These are phyloP conservation scores for Atrichornis clamosus DNA, from an alignment of 2,113 vertebrate genomes.

Conservation along the genomic window DNA sequence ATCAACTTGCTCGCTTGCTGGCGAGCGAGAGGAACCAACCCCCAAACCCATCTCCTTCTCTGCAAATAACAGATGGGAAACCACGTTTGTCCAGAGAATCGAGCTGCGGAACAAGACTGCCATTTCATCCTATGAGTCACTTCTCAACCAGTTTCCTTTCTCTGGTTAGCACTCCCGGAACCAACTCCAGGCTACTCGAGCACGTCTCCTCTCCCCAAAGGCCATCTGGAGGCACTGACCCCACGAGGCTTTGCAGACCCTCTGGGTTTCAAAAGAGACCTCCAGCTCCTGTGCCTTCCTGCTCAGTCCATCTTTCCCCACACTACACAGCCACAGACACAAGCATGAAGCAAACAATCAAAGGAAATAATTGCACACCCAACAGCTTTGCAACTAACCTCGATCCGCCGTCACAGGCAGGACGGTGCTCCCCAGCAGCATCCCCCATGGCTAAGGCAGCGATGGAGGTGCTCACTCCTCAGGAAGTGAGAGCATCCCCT, in stretches of 20 bases:
- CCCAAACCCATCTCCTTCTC: constrained; percentile 16
- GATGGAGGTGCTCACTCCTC: not conserved
- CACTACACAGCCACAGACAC: rapidly evolving
- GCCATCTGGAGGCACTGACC: not conserved
- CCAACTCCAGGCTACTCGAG: not conserved
- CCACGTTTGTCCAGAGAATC: not conserved
- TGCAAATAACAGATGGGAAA: constrained; percentile 58
- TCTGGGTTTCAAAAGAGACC: not conserved
- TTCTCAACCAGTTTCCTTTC: not conserved
- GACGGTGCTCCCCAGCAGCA: not conserved
- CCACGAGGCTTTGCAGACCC: not conserved
- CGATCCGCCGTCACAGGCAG: not conserved
- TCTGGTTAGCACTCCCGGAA: not conserved
- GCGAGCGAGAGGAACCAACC: constrained; percentile 20
- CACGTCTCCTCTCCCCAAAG: not conserved
- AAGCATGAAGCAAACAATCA: not conserved
- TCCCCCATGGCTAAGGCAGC: not conserved
- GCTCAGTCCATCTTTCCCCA: rapidly evolving
- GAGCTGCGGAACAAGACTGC: not conserved
- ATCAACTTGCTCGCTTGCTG: constrained; percentile 32
- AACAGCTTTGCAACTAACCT: not conserved
- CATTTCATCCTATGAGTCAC: constrained; percentile 48
- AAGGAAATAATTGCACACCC: not conserved
- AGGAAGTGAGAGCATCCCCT: not conserved
- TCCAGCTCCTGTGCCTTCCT: not conserved